Percentiles rank a stretch among this genome's conserved stretches.
Conservation (phyloP, 2,888 invertebrate genomes). For the Caenorhabditis afra region DNA sequence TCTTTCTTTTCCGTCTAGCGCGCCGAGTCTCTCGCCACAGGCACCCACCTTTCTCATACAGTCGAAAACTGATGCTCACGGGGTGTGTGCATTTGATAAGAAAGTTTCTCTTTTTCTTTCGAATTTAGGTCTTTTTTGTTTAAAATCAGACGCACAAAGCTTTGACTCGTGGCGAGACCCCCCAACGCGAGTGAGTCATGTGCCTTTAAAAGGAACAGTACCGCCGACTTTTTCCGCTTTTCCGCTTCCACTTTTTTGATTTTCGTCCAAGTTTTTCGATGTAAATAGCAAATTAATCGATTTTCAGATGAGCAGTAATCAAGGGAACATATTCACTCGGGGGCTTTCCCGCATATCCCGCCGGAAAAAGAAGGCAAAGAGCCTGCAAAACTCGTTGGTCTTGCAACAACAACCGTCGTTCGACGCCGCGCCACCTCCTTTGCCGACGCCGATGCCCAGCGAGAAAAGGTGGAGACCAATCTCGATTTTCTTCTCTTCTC, state of each 20-base stretch:
- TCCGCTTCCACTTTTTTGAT: not conserved
- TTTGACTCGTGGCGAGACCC: not conserved
- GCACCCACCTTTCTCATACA: not conserved
- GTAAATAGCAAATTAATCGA: not conserved
- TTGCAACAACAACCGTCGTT: conserved; percentile 42
- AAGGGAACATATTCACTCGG: conserved; percentile 53
- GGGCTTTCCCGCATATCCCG: conserved; percentile 52
- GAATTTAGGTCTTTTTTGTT: not conserved
- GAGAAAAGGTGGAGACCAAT: conserved; percentile 33
- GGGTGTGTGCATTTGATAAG: conserved; percentile 1
- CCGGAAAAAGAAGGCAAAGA: conserved; percentile 51
- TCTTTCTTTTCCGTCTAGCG: not conserved
- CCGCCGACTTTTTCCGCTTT: conserved; percentile 2
- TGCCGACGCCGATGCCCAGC: conserved; percentile 5
- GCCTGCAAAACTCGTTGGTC: conserved; percentile 41
- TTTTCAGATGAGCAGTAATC: conserved; percentile 47
- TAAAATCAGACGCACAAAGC: not conserved
- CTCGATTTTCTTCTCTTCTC: too few species aligned
- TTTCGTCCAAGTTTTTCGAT: not conserved
- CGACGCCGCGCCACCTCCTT: conserved; percentile 18
- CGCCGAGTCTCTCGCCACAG: not conserved
- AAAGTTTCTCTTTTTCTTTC: conserved; percentile 3
- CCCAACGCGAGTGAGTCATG: not conserved
- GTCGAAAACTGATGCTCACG: not conserved
- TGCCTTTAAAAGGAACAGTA: conserved; percentile 24